Conservation (phyloP, 2,113 vertebrate genomes). For the Casuarius casuarius region DNA sequence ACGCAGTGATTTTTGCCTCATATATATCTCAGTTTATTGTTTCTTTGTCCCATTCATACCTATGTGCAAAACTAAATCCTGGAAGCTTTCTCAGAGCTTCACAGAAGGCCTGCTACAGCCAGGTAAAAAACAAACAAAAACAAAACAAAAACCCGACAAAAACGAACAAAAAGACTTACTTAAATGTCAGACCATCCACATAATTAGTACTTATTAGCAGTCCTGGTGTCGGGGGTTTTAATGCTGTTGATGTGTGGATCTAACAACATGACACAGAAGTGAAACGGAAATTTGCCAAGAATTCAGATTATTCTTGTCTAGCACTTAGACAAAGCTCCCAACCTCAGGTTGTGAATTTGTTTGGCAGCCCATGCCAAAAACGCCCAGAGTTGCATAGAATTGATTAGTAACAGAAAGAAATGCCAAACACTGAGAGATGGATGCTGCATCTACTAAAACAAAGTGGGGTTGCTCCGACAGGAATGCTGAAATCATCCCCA, state of each 20-base stretch:
- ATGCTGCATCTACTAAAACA: conserved; percentile 39
- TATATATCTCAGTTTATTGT: conserved; percentile 49
- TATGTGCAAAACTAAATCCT: conserved; percentile 72
- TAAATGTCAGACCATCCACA: conserved; percentile 50
- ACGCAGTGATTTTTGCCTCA: conserved; percentile 34
- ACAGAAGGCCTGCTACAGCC: conserved; percentile 44
- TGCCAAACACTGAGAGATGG: conserved; percentile 61
- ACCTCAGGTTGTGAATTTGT: conserved; percentile 28
- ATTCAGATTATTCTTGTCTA: conserved; percentile 54
- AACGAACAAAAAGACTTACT: conserved; percentile 14
- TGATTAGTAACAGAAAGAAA: conserved; percentile 75
- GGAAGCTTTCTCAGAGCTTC: conserved; percentile 41
- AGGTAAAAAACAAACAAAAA: conserved; percentile 2
- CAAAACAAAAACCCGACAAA: neutral
- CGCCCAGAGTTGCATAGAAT: conserved; percentile 81
- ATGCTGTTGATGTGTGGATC: conserved; percentile 45
- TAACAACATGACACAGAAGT: conserved; percentile 59
- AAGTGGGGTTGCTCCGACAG: conserved; percentile 56
- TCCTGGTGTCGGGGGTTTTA: conserved; percentile 35
- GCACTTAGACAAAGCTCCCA: conserved; percentile 20
- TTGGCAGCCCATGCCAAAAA: conserved; percentile 75
- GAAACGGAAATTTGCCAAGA: conserved; percentile 62
- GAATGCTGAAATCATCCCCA: conserved; percentile 69
- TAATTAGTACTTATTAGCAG: conserved; percentile 22
- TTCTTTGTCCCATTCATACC: conserved; percentile 62